Evolutionary conservation across 2,113 vertebrate genomes (phyloP), one percentile per base, ranked within the genome.

Genomic region (Pluvialis apricaria): DNA sequence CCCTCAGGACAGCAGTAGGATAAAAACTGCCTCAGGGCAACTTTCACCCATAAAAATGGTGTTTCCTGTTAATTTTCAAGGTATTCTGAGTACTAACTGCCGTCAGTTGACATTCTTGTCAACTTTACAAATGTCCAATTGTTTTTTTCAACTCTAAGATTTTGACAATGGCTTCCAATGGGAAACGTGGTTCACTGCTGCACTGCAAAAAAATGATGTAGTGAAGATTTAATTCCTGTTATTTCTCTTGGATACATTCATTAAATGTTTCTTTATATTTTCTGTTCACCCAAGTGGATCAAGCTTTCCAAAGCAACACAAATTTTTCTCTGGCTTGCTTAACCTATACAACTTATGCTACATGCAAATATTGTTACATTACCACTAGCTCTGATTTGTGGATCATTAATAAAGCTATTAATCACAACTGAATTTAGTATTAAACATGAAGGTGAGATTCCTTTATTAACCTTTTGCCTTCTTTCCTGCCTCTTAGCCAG

Each of bases 401-500:
- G 84, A 38, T 92, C 92, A 86, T 94, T 94, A 97, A 97, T 90
- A 91, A 91, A 94, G 84, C 87, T 64, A 94, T 97, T 70, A 82
- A 96, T 97, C 92, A 94, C 70, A 91, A 77, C 45, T 66, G 89
- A 89, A 95, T 89, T 91, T 52, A 92, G 75, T 81, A 96, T 92
- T 87, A 95, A 97, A 96, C 71, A 55, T 20, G 38, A 91, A 96
- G 89, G 92, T 87, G 90, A 90, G 61, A 95, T 92, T 94, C 45
- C 94, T 94, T 95, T 94, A 91, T 97, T 96, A 97, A 96, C 94
- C 96, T 97, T 89, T 72, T 91, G 91, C 94, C 92, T 86, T 87
- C 83, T 55, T 90, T 36, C 40, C 72, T 71, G 62, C 75, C 72
- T 90, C 72, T 76, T 70, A 38, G 60, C 60, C 84, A 96, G 81